Conservation (phyloP, 2,888 invertebrate species). For the Plemyria rubiginata region DNA sequence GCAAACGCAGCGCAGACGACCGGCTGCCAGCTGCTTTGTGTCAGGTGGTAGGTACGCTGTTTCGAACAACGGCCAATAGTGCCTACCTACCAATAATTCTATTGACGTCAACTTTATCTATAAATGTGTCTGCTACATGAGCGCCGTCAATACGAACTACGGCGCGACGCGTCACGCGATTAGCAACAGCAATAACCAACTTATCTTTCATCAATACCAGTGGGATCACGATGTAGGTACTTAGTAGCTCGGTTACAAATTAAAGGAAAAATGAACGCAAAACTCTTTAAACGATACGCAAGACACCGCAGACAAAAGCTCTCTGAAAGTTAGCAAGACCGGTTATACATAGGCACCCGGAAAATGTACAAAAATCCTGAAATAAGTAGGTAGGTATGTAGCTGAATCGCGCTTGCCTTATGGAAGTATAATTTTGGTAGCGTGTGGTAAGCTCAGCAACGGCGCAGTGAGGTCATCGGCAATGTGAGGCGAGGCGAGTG, state of each 20-base stretch:
- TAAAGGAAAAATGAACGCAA: neutral
- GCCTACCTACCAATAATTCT: conserved; percentile 38
- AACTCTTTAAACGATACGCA: neutral
- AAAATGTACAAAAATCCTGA: conserved; percentile 23
- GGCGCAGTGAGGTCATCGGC: conserved; percentile 69
- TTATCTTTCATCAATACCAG: conserved; percentile 19
- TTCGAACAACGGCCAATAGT: conserved; percentile 64
- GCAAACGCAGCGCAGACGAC: conserved; percentile 71
- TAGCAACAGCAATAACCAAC: conserved; percentile 43
- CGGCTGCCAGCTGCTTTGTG: conserved; percentile 78
- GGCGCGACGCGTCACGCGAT: no score
- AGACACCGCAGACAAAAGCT: neutral
- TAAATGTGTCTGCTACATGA: conserved; percentile 43
- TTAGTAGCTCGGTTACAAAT: no score
- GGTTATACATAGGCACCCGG: conserved; percentile 7
- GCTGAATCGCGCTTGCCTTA: conserved; percentile 46
- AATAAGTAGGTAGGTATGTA: conserved; percentile 21
- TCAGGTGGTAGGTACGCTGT: conserved; percentile 80
- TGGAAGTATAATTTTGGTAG: conserved; percentile 54
- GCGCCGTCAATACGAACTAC: conserved; percentile 51
- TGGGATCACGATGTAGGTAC: neutral
- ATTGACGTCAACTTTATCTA: conserved; percentile 31
- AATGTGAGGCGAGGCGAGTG: conserved; percentile 63
- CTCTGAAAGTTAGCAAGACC: conserved; percentile 6
- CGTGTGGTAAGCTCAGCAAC: conserved; percentile 45